Evolutionary conservation across 2,797 vertebrate genomes (phyloP).

Genomic region (Microctenopoma lineatum): DNA sequence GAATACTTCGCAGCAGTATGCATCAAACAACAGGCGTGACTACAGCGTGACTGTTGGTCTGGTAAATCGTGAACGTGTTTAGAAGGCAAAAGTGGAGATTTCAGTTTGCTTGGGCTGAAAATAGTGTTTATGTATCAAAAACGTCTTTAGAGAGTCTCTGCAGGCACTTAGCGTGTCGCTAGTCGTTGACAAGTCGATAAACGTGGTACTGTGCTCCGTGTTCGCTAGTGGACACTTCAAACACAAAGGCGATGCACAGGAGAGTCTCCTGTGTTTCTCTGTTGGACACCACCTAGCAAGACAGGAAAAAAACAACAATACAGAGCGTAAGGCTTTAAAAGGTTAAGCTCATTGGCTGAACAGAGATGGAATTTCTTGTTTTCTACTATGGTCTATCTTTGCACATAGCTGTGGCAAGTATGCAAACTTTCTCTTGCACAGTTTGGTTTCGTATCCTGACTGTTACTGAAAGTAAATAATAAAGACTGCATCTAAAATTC

Average conservation of each 20-base stretch:
- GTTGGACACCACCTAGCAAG: constrained; percentile 92
- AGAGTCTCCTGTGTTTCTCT: constrained; percentile 97
- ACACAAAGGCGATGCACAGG: constrained; percentile 96
- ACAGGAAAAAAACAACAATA: constrained; percentile 3
- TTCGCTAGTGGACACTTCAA: constrained; percentile 95
- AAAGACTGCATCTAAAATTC: not conserved
- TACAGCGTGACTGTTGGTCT: constrained; percentile 72
- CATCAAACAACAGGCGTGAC: constrained; percentile 55
- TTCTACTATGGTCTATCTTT: not conserved
- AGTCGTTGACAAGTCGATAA: constrained; percentile 95
- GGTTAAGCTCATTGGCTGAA: no score
- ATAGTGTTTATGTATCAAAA: constrained; percentile 68
- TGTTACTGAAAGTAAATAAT: not conserved
- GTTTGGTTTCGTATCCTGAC: not conserved
- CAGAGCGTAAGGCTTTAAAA: not conserved
- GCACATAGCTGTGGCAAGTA: not conserved
- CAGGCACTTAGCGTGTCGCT: constrained; percentile 72
- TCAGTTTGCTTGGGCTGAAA: constrained; percentile 58
- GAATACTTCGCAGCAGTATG: constrained; percentile 26
- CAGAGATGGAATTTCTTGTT: no score
- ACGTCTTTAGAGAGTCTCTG: constrained; percentile 69
- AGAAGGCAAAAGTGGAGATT: constrained; percentile 34
- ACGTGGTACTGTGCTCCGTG: constrained; percentile 96
- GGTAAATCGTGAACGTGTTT: constrained; percentile 51
- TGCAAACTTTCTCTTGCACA: not conserved